These are phyloP conservation scores for Lasioglossum zephyrum DNA, from an alignment of 2,888 invertebrate species.

Conservation along the genomic window DNA sequence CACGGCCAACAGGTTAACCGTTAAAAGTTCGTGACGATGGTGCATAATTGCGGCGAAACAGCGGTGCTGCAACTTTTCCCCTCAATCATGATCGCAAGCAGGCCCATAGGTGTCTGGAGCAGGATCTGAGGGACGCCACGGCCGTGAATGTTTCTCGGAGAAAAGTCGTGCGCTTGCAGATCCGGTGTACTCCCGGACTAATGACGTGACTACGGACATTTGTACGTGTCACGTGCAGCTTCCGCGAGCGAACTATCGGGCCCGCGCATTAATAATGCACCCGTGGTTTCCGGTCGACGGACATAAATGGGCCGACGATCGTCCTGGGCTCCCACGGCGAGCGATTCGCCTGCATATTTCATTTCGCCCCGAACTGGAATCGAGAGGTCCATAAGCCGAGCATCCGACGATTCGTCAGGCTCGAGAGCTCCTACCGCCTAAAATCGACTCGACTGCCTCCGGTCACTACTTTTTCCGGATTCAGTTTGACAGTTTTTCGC, in stretches of 20 bases:
- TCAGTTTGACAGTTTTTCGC: neutral
- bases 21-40: neutral
- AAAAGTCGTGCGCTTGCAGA: constrained; percentile 58
- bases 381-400: constrained; percentile 64
- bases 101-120: neutral
- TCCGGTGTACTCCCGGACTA: constrained; percentile 74
- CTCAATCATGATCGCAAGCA: neutral
- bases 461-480: neutral
- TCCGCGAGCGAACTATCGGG: constrained; percentile 80
- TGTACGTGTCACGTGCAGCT: constrained; percentile 82
- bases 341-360: constrained; percentile 72
- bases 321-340: constrained; percentile 62
- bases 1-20: neutral
- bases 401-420: constrained; percentile 51
- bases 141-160: constrained; percentile 23
- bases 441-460: constrained; percentile 16
- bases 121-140: neutral
- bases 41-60: neutral
- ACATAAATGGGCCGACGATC: constrained; percentile 73
- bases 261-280: constrained; percentile 81
- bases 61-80: neutral
- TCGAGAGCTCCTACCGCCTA: constrained; percentile 24
- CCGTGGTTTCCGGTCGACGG: constrained; percentile 73
- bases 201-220: constrained; percentile 81
- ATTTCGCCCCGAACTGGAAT: constrained; percentile 67